phyloP scores from a whole-genome alignment of 2,113 vertebrate genomes.

The Apodemus speciosus region DNA sequence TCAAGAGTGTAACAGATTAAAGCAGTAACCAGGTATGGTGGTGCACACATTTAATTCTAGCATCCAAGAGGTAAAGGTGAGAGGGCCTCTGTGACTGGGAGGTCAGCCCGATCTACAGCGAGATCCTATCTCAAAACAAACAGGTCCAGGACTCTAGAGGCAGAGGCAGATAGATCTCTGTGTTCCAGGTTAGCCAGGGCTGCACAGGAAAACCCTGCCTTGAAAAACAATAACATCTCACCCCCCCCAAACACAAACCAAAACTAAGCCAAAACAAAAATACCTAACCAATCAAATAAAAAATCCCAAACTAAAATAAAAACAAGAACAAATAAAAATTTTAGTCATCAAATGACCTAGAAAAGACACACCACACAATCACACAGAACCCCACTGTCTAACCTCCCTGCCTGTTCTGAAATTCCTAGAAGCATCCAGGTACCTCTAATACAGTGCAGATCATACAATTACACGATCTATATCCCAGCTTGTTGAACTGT shows the following conservation, averaged over 20 bases:
- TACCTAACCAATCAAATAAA: neutral
- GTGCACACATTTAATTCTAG: neutral
- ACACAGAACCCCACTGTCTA: neutral
- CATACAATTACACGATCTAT: neutral
- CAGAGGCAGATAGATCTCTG: neutral
- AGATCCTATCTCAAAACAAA: neutral
- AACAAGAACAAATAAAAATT: neutral
- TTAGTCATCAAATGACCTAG: neutral
- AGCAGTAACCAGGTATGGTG: neutral
- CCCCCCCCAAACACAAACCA: neutral
- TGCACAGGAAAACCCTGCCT: neutral
- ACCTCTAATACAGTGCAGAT: too few relatives aligned
- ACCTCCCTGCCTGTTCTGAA: neutral
- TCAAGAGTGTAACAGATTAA: neutral
- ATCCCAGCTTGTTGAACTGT: neutral
- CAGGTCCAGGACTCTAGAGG: neutral
- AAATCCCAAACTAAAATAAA: neutral
- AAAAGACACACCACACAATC: neutral
- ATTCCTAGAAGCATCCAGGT: neutral
- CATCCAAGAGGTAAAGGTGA: neutral
- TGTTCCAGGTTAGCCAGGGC: neutral
- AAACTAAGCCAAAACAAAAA: neutral
- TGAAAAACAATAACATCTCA: neutral
- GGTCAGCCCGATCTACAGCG: neutral
- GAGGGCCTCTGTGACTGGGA: neutral